A percentile compares a stretch with the other conserved stretches of the same genome.
Conservation (phyloP, 2,113 vertebrate species). For the Mustelus asterias region DNA sequence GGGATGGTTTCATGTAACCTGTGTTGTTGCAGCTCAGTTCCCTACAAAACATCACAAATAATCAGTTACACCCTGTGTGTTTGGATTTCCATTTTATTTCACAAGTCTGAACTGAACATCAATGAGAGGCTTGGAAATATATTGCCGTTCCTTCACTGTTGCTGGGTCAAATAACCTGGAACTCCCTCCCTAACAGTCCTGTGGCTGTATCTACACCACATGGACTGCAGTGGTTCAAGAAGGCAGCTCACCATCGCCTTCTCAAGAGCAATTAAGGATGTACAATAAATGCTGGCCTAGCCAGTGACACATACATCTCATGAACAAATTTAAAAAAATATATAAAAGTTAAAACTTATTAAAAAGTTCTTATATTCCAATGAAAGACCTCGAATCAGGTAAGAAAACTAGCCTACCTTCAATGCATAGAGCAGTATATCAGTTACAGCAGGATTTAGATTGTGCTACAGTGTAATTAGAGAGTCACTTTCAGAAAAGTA, state of each 20-base stretch:
- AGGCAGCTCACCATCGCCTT: too few species aligned
- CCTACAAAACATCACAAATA: constrained; percentile 10
- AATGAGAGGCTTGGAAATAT: neutral
- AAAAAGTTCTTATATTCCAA: too few species aligned
- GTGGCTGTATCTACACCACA: too few species aligned
- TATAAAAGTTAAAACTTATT: too few species aligned
- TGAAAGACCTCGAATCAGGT: neutral
- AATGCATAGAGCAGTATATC: neutral
- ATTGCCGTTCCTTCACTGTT: too few species aligned
- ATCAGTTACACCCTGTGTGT: neutral
- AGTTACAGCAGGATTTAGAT: neutral
- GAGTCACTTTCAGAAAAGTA: neutral
- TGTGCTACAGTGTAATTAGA: neutral
- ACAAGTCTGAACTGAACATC: neutral
- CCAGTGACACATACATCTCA: too few species aligned
- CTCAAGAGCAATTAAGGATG: too few species aligned
- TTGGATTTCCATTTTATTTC: neutral
- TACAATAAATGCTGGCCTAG: too few species aligned
- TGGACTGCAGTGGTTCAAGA: too few species aligned
- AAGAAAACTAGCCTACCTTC: neutral
- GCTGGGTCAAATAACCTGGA: too few species aligned
- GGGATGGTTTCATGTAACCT: neutral
- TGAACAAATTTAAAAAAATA: too few species aligned
- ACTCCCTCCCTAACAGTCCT: too few species aligned
- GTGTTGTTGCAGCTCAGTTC: neutral